A percentile compares a stretch with the other conserved stretches of the same genome.
phyloP scores from a whole-genome alignment of 2,888 invertebrate genomes.

The Aleiodes leptofemur region DNA sequence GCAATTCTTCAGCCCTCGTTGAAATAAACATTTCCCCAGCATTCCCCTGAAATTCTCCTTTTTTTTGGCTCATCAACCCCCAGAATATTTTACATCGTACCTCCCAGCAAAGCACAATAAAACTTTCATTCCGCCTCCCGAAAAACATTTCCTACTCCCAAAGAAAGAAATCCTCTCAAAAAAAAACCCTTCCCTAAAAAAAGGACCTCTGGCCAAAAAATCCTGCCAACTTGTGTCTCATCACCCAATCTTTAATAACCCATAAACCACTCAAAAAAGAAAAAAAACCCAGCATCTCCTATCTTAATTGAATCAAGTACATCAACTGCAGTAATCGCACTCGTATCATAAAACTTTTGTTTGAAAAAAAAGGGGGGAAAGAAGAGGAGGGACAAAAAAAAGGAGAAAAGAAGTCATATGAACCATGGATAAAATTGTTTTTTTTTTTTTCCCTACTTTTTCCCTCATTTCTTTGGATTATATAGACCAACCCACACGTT shows the following conservation, averaged over 20 bases:
- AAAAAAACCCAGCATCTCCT: neutral
- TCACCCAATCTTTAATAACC: conserved; percentile 29
- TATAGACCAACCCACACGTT: neutral
- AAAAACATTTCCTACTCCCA: no score
- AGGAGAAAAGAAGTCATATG: neutral
- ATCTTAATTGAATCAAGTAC: conserved; percentile 29
- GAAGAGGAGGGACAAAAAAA: neutral
- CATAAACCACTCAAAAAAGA: neutral
- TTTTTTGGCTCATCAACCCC: no score
- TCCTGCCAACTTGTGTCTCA: neutral
- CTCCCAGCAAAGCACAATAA: no score
- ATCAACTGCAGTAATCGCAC: conserved; percentile 31
- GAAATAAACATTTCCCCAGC: no score
- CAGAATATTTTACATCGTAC: no score
- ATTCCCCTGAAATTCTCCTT: no score
- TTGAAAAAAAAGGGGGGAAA: neutral
- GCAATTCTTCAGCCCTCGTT: no score
- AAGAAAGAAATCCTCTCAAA: no score
- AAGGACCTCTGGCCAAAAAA: no score
- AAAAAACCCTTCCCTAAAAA: no score
- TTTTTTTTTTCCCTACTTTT: neutral
- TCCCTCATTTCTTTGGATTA: neutral
- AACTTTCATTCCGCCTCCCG: no score
- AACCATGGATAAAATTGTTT: conserved; percentile 16
- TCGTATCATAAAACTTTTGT: conserved; percentile 29